phyloP scores from a whole-genome alignment of 2,888 invertebrate genomes.

The Rhingia campestris region DNA sequence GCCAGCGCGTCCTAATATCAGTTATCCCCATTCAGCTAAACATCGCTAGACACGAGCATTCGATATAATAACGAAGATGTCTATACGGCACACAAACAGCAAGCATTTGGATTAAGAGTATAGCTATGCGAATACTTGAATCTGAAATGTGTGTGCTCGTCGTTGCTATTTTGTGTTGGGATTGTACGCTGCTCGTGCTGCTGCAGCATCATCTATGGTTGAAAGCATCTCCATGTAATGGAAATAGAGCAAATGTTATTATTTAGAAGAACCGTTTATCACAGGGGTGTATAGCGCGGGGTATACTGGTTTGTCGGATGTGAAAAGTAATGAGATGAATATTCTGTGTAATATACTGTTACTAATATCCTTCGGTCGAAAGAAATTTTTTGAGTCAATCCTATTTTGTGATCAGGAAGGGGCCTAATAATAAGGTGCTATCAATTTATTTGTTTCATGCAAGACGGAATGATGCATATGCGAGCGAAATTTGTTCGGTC shows the following conservation, averaged over 20 bases:
- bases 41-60: constrained; percentile 40
- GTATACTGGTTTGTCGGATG: constrained; percentile 44
- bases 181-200: constrained; percentile 14
- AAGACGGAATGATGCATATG: constrained; percentile 38
- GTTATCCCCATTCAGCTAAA: constrained; percentile 35
- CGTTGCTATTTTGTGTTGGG: constrained; percentile 12
- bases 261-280: constrained; percentile 68
- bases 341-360: constrained; percentile 62
- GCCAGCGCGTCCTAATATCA: constrained; percentile 54
- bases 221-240: constrained; percentile 39
- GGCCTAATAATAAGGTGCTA: constrained; percentile 41
- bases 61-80: constrained; percentile 55
- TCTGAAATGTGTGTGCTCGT: constrained; percentile 39
- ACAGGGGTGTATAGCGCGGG: constrained; percentile 29
- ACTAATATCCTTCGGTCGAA: constrained; percentile 49
- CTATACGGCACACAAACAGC: constrained; percentile 33
- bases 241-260: constrained; percentile 66
- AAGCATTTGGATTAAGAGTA: constrained; percentile 47
- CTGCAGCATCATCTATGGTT: constrained; percentile 37
- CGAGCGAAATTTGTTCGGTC: neutral
- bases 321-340: constrained; percentile 71
- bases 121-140: constrained; percentile 32
- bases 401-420: constrained; percentile 42
- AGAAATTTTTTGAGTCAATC: constrained; percentile 39
- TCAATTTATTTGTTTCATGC: constrained; percentile 57